A percentile compares a stretch with the other conserved stretches of the same genome.
These are phyloP conservation scores for Brotula barbata DNA, from an alignment of 2,797 vertebrate species.

Conservation along the genomic window DNA sequence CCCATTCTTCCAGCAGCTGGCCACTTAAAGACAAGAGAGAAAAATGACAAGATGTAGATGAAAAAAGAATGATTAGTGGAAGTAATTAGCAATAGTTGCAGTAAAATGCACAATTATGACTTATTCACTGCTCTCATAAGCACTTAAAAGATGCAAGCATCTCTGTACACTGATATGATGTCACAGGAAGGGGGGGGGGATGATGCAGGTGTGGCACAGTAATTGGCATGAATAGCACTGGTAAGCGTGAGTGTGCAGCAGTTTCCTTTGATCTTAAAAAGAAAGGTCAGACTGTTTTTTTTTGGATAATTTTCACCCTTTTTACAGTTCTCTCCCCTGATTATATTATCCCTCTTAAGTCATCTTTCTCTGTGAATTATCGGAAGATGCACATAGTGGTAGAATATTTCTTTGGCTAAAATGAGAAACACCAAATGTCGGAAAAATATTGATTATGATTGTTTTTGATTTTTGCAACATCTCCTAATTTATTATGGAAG, in stretches of 20 bases:
- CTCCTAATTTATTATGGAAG: not conserved
- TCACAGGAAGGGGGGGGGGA: too few relatives aligned
- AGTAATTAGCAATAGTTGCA: constrained; percentile 74
- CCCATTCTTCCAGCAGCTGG: constrained; percentile 31
- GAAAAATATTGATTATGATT: not conserved
- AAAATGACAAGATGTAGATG: constrained; percentile 19
- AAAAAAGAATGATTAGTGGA: constrained; percentile 23
- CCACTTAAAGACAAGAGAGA: constrained; percentile 22
- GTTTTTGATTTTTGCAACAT: not conserved
- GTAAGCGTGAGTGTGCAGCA: too few relatives aligned
- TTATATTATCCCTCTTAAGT: not conserved
- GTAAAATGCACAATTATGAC: constrained; percentile 72
- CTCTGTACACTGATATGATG: too few relatives aligned
- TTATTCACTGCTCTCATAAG: constrained; percentile 9
- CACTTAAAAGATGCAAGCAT: not conserved
- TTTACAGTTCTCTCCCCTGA: not conserved
- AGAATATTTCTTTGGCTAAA: not conserved
- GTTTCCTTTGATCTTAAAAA: constrained; percentile 20
- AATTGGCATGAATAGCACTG: not conserved
- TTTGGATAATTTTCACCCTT: not conserved
- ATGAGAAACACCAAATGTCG: not conserved
- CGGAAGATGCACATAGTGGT: not conserved
- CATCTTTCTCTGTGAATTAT: not conserved
- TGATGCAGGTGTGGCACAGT: not conserved
- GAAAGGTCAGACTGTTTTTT: not conserved